Conservation (phyloP, 37 sponge, comb jelly and placozoan genomes). For the Cliona cf. orientalis region DNA sequence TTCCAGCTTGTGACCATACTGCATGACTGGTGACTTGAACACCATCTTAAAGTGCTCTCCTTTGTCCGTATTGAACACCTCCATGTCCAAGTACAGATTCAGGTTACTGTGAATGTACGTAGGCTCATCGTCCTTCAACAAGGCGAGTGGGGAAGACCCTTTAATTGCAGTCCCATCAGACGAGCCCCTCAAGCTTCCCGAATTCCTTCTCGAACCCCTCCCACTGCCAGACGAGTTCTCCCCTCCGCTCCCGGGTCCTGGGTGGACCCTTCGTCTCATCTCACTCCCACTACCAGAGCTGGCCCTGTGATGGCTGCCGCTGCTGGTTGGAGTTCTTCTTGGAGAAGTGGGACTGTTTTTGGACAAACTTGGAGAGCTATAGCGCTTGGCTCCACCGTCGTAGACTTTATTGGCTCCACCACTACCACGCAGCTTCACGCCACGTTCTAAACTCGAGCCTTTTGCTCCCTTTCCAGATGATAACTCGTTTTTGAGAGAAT, state of each 20-base stretch:
- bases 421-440: not conserved
- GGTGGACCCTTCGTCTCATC: not conserved
- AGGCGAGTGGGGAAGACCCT: slow-evolving; percentile 3
- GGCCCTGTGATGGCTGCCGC: not conserved
- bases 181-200: slow-evolving; percentile 2
- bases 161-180: not conserved
- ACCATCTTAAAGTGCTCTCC: slow-evolving; percentile 61
- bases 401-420: no score
- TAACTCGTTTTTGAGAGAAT: no score
- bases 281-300: slow-evolving; percentile 1
- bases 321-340: not conserved
- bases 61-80: slow-evolving; percentile 48
- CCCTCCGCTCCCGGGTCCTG: not conserved
- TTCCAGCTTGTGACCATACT: slow-evolving; percentile 15
- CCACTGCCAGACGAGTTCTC: not conserved
- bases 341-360: not conserved
- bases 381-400: not conserved
- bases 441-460: no score
- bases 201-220: not conserved
- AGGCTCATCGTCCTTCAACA: slow-evolving; percentile 53
- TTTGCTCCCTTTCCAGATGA: no score
- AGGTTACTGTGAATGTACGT: slow-evolving; percentile 61
- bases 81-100: slow-evolving; percentile 53
- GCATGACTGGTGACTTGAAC: slow-evolving; percentile 34
- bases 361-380: not conserved